phyloP scores from a whole-genome alignment of 1,140 invertebrate species.

The Diorhabda carinulata region DNA sequence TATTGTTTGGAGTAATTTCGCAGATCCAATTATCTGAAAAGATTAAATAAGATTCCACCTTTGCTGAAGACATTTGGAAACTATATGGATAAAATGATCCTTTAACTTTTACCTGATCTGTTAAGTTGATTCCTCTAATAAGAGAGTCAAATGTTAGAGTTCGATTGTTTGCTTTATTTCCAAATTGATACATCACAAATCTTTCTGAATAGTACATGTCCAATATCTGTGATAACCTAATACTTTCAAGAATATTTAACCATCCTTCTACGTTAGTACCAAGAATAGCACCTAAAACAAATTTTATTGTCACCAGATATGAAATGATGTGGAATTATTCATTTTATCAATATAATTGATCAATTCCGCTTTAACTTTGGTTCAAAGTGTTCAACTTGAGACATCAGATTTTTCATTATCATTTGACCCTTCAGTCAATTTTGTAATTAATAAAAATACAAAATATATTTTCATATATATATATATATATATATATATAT shows the following conservation, averaged over 20 bases:
- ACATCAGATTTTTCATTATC: no score
- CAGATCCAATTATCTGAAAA: conserved; percentile 31
- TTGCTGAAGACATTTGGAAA: background rate
- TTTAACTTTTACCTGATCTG: conserved; percentile 36
- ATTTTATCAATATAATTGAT: no score
- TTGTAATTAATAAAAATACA: no score
- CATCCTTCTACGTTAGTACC: conserved; percentile 54
- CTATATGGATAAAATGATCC: background rate
- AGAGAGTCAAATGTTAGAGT: conserved; percentile 49
- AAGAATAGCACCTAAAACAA: conserved; percentile 56
- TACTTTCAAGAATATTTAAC: conserved; percentile 48
- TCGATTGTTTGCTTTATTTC: conserved; percentile 57
- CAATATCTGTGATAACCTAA: conserved; percentile 61
- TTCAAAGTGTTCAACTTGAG: no score
- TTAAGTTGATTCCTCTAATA: conserved; percentile 44
- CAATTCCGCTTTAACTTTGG: no score
- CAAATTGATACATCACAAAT: conserved; percentile 55
- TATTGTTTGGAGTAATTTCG: conserved; percentile 32
- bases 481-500: no score
- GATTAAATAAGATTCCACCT: conserved; percentile 1
- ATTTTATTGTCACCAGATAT: background rate
- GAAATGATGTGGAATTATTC: no score
- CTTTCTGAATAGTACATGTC: conserved; percentile 67
- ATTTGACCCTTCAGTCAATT: no score
- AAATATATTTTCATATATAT: no score